phyloP scores from a whole-genome alignment of 2,888 invertebrate species.

The Smittia aterrima region DNA sequence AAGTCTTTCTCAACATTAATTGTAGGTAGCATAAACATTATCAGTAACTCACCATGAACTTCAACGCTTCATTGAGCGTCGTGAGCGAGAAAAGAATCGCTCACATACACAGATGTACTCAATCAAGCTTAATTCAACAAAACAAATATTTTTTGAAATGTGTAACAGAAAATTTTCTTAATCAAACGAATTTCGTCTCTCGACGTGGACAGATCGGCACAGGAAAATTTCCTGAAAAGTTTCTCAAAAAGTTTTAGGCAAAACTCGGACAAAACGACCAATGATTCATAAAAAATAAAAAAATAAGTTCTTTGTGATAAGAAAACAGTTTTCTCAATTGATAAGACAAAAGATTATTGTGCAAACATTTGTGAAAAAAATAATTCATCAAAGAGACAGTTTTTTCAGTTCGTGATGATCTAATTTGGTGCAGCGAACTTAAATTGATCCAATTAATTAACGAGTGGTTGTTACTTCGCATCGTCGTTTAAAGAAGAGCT shows the following conservation, averaged over 20 bases:
- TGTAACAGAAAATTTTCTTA: conserved; percentile 35
- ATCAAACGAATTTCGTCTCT: conserved; percentile 33
- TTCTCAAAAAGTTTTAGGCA: no score
- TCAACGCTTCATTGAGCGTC: background rate
- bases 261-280: no score
- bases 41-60: conserved; percentile 14
- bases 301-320: background rate
- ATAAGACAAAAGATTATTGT: conserved; percentile 17
- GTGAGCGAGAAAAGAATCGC: background rate
- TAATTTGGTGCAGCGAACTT: conserved; percentile 16
- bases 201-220: conserved; percentile 20
- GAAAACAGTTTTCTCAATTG: conserved; percentile 8
- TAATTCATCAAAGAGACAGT: background rate
- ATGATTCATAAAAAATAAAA: no score
- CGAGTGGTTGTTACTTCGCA: conserved; percentile 8
- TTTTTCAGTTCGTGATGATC: conserved; percentile 10
- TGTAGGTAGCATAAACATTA: background rate
- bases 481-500: background rate
- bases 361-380: background rate
- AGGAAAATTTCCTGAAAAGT: background rate
- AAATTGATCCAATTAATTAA: conserved; percentile 42
- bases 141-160: background rate
- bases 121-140: conserved; percentile 26
- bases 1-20: background rate
- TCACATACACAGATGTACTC: conserved; percentile 1